Evolutionary conservation across 1,140 invertebrate genomes (phyloP).

Genomic region (Lethocerus indicus): DNA sequence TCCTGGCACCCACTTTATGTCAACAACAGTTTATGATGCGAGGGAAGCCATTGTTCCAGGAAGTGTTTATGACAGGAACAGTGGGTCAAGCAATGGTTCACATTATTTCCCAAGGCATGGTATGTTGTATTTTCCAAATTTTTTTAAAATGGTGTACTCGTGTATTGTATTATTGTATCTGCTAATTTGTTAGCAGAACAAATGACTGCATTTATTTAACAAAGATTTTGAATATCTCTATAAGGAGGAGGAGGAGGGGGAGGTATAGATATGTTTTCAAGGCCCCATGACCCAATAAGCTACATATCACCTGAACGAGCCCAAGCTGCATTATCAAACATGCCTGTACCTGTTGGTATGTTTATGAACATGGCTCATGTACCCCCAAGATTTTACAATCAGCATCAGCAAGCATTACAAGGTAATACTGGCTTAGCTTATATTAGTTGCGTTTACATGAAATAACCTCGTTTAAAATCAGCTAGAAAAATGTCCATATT

Average conservation of each 20-base stretch:
- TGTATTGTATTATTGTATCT: not conserved
- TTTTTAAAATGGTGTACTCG: not conserved
- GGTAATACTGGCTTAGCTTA: constrained; percentile 6
- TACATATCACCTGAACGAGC: constrained; percentile 79
- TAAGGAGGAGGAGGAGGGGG: not conserved
- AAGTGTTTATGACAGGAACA: constrained; percentile 51
- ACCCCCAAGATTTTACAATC: constrained; percentile 72
- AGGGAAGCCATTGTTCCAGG: constrained; percentile 78
- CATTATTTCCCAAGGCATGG: constrained; percentile 25
- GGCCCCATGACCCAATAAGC: constrained; percentile 77
- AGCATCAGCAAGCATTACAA: constrained; percentile 51
- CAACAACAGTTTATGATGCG: constrained; percentile 84
- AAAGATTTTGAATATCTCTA: not conserved
- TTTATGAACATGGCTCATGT: constrained; percentile 86
- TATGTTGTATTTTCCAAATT: constrained; percentile 7
- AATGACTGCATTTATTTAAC: not conserved
- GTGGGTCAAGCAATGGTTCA: constrained; percentile 23
- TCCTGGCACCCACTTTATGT: constrained; percentile 94
- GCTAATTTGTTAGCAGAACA: too few relatives aligned
- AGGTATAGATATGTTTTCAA: constrained; percentile 36
- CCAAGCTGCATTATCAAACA: constrained; percentile 53
- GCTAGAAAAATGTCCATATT: not conserved
- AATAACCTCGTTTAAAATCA: too few relatives aligned
- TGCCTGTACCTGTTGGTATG: constrained; percentile 87
- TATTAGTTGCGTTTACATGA: too few relatives aligned